These are phyloP conservation scores for Norana najaformis DNA, from an alignment of 2,888 invertebrate species.

Conservation along the genomic window DNA sequence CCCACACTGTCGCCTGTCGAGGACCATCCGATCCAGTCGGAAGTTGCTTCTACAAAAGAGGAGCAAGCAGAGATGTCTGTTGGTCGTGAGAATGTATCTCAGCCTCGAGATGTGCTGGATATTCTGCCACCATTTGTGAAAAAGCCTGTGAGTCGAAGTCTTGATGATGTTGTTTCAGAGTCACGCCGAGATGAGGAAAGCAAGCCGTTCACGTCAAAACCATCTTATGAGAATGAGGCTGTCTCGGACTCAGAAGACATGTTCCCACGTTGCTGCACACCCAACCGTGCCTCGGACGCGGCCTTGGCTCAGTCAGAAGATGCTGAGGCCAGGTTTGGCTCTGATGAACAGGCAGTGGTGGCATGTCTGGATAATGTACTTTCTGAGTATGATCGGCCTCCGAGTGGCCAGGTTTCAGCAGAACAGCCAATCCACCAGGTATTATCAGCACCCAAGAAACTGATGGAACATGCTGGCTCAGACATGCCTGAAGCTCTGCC, in stretches of 20 bases:
- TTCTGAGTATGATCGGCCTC: not conserved
- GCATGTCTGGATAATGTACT: not conserved
- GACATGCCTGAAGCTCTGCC: not conserved
- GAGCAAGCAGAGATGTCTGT: not conserved
- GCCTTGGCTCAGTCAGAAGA: not conserved
- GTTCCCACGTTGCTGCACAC: not conserved
- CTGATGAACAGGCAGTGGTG: not conserved
- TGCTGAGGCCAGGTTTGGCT: not conserved
- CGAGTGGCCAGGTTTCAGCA: not conserved
- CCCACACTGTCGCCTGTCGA: not conserved
- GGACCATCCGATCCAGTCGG: not conserved
- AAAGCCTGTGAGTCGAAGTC: conserved; percentile 13
- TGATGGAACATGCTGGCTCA: not conserved
- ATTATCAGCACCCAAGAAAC: not conserved
- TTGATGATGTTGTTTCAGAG: not conserved
- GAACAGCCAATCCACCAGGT: not conserved
- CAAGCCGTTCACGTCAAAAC: not conserved
- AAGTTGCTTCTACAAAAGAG: not conserved
- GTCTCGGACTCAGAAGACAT: not conserved
- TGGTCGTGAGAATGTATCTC: not conserved
- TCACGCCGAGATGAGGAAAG: not conserved
- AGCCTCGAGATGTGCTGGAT: not conserved
- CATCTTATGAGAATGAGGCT: not conserved
- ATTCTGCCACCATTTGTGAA: not conserved
- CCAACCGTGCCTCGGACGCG: not conserved